Evolutionary conservation across 2,113 vertebrate species (phyloP), one percentile per base, ranked within the genome.

Genomic region (Dicerorhinus sumatrensis): DNA sequence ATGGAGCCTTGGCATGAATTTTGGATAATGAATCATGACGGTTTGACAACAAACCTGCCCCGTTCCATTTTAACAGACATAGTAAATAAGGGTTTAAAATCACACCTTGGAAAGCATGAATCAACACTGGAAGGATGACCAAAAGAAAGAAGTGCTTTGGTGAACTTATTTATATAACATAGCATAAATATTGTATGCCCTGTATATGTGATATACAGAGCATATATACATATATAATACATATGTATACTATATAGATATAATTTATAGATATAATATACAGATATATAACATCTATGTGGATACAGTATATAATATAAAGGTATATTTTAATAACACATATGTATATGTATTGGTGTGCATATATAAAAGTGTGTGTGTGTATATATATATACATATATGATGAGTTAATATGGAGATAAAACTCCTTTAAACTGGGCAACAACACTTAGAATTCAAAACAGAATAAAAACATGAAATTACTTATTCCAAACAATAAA

Each of bases 51-150:
- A 73, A 60, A 54, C 5, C n/a, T 56, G 12, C 18, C 13, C 8
- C 77, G 62, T 89, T 93, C 33, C 21, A 82, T 81, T 97, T 76
- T 91, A 91, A 83, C 42, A 82, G 56, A 84, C 39, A 86, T 17
- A 76, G 56, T 56, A 82, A 85, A 93, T 25, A 88, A 8, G 8
- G 33, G 33, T 39, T 92, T 88, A 58, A 94, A 14, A 77, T 18
- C 77, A 9, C 5, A 17, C 5, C 25, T 89, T 77, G 39, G 65
- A 73, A 94, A 70, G 14, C 36, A 75, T 10, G 39, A 75, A 33
- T 85, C 23, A 82, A 69, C 16, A 79, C 3, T 46, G 21, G 14
- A 72, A 80, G 16, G 18, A 76, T 88, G 36, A 67, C 10, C 46
- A 63, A 70, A 87, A 81, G 63, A 92, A 48, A 67, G 46, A 36